phyloP scores from a whole-genome alignment of 2,888 invertebrate genomes.

The Sphaerophoria taeniata region DNA sequence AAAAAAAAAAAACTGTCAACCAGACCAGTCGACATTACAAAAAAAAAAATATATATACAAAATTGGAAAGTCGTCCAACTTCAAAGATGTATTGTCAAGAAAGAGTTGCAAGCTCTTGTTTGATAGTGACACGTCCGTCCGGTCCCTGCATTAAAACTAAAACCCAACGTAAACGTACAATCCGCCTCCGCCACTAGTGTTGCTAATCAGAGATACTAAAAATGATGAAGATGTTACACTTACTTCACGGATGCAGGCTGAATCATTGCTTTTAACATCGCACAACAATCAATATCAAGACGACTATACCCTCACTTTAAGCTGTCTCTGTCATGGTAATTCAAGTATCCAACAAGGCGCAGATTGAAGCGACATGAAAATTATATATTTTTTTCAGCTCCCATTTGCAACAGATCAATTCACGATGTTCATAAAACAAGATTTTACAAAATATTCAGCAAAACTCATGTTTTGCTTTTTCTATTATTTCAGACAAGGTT shows the following conservation, averaged over 20 bases:
- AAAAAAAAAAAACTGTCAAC: background rate
- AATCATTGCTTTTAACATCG: constrained; percentile 37
- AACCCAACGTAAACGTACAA: background rate
- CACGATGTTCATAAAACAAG: background rate
- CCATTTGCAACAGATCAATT: constrained; percentile 66
- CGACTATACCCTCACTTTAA: background rate
- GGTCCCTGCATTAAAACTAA: constrained; percentile 2
- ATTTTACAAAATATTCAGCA: constrained; percentile 53
- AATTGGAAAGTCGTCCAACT: constrained; percentile 61
- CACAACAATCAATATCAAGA: background rate
- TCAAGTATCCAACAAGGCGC: constrained; percentile 46
- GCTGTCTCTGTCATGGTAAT: constrained; percentile 29
- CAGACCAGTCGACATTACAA: constrained; percentile 3
- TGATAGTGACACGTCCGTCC: background rate
- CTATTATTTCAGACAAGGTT: background rate
- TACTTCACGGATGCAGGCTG: constrained; percentile 56
- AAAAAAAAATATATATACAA: background rate
- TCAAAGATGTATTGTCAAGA: constrained; percentile 23
- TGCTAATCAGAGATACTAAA: background rate
- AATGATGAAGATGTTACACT: constrained; percentile 26
- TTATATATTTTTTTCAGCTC: constrained; percentile 43
- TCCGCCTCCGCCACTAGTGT: background rate
- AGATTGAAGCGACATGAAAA: constrained; percentile 27
- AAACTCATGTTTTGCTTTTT: constrained; percentile 38
- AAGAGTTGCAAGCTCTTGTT: constrained; percentile 31